A percentile compares a stretch with the other conserved stretches of the same genome.
These are phyloP conservation scores for Harpalus rufipes DNA, from an alignment of 2,888 invertebrate species.

Conservation along the genomic window DNA sequence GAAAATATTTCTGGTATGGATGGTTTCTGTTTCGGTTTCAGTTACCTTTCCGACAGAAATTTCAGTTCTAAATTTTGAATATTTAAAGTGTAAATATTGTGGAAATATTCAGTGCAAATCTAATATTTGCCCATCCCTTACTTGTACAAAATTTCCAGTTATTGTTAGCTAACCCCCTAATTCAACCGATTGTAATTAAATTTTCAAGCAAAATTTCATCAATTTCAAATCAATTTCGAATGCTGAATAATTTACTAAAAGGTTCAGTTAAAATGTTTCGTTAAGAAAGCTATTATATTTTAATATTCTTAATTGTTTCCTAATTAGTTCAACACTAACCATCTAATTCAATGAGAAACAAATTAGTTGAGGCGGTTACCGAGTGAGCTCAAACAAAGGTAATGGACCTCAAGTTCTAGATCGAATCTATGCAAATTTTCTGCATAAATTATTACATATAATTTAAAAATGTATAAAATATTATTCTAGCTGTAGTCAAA, in stretches of 20 bases:
- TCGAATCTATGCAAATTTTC: not conserved
- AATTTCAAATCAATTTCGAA: conserved; percentile 36
- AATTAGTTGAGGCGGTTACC: not conserved
- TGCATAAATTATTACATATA: not conserved
- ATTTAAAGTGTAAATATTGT: conserved; percentile 53
- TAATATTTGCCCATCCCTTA: conserved; percentile 32
- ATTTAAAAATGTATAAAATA: not conserved
- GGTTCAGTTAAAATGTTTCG: conserved; percentile 23
- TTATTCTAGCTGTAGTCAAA: not conserved
- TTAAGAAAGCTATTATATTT: conserved; percentile 22
- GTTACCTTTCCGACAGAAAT: not conserved
- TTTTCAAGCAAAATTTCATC: conserved; percentile 51
- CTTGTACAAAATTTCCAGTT: conserved; percentile 38
- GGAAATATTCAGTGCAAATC: conserved; percentile 40
- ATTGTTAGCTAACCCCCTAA: conserved; percentile 38
- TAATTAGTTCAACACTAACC: conserved; percentile 1
- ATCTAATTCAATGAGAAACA: conserved; percentile 8
- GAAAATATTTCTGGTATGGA: no score
- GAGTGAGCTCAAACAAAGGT: not conserved
- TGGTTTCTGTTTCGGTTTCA: not conserved
- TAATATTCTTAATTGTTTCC: conserved; percentile 35
- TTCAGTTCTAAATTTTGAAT: conserved; percentile 25
- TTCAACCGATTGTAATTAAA: conserved; percentile 52
- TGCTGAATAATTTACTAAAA: conserved; percentile 44
- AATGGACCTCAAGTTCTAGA: not conserved